phyloP scores from a whole-genome alignment of 2,888 invertebrate genomes.

The Hedychridium roseum region DNA sequence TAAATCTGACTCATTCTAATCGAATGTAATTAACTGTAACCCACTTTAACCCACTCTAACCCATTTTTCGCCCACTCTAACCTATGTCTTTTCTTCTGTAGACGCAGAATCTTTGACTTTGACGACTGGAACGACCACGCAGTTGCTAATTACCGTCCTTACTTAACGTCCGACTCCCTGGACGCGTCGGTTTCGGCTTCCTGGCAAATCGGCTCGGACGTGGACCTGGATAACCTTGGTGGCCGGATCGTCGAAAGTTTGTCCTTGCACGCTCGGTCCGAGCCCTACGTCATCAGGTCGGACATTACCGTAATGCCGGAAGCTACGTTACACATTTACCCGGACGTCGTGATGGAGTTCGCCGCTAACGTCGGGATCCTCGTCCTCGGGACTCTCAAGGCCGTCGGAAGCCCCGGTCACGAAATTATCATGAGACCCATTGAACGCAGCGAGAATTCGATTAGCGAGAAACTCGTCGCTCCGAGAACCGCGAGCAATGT shows the following conservation, averaged over 20 bases:
- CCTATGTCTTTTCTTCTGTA: too few relatives aligned
- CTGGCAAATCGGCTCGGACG: constrained; percentile 67
- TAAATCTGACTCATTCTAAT: too few relatives aligned
- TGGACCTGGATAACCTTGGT: constrained; percentile 76
- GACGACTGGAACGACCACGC: constrained; percentile 99
- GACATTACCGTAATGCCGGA: constrained; percentile 98
- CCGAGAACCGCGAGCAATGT: constrained; percentile 47
- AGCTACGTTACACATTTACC: constrained; percentile 83
- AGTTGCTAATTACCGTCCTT: constrained; percentile 89
- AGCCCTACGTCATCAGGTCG: constrained; percentile 81
- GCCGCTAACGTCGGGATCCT: constrained; percentile 95
- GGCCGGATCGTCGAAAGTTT: constrained; percentile 78
- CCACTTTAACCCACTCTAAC: too few relatives aligned
- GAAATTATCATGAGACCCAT: constrained; percentile 82
- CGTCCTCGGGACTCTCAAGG: constrained; percentile 89
- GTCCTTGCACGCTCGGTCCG: constrained; percentile 69
- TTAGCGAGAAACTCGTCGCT: not conserved
- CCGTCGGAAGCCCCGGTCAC: constrained; percentile 78
- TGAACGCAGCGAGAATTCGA: constrained; percentile 15
- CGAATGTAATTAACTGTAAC: too few relatives aligned
- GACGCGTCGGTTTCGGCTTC: constrained; percentile 80
- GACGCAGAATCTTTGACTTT: constrained; percentile 90
- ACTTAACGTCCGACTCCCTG: constrained; percentile 78
- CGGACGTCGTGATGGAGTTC: constrained; percentile 92
- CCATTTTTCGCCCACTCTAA: too few relatives aligned